Evolutionary conservation across 2,888 invertebrate genomes (phyloP).

Genomic region (Trisateles emortualis): DNA sequence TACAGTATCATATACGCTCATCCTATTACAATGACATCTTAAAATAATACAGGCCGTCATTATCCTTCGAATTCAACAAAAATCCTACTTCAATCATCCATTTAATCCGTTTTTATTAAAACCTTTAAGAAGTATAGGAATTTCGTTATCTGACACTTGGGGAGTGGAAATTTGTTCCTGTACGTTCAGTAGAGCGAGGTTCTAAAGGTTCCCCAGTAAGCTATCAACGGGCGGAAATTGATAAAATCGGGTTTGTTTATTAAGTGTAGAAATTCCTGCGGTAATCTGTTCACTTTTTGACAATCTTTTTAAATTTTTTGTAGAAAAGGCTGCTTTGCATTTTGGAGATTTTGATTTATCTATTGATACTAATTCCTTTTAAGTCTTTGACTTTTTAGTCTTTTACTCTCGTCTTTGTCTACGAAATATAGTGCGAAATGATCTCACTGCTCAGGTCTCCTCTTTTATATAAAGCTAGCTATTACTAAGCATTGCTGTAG

Average conservation of each 20-base stretch:
- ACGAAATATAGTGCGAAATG: too few relatives aligned
- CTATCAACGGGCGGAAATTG: neutral
- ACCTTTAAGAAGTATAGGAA: constrained; percentile 11
- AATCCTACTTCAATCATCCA: constrained; percentile 27
- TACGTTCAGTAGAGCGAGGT: neutral
- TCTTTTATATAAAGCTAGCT: too few relatives aligned
- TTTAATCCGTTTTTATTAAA: constrained; percentile 44
- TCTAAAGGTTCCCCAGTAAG: neutral
- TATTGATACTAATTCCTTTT: too few relatives aligned
- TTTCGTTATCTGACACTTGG: constrained; percentile 20
- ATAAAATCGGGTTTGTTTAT: neutral
- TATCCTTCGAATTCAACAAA: constrained; percentile 23
- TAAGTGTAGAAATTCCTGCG: neutral
- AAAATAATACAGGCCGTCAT: constrained; percentile 4
- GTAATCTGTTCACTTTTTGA: too few relatives aligned
- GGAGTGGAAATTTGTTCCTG: neutral
- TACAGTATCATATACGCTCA: neutral
- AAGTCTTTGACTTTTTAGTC: too few relatives aligned
- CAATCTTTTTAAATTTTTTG: neutral
- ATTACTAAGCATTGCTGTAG: too few relatives aligned
- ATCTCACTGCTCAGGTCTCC: too few relatives aligned
- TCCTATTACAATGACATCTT: neutral
- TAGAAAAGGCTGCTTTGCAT: neutral
- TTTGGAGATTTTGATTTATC: too few relatives aligned
- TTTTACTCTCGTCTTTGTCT: too few relatives aligned